These are phyloP conservation scores for Acleris sparsana DNA, from an alignment of 2,888 invertebrate genomes.

Conservation along the genomic window DNA sequence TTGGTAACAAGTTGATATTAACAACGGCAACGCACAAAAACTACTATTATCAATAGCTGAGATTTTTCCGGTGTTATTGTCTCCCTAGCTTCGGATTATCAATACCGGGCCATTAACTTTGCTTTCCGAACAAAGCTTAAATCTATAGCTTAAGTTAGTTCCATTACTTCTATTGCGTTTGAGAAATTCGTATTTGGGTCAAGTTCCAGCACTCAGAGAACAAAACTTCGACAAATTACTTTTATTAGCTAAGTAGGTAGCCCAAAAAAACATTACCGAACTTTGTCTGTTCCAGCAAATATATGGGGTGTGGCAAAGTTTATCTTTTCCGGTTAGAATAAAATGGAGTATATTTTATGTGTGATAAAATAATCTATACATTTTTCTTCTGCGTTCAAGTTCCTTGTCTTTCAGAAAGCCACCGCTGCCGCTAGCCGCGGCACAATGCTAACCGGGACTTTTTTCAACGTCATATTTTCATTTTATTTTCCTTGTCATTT, in stretches of 20 bases:
- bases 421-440: too few relatives aligned
- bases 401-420: too few relatives aligned
- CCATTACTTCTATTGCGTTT: slow-evolving; percentile 31
- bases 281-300: slow-evolving; percentile 8
- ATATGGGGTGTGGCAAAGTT: slow-evolving; percentile 6
- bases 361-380: too few relatives aligned
- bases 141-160: slow-evolving; percentile 31
- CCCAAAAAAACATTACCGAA: slow-evolving; percentile 24
- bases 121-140: slow-evolving; percentile 32
- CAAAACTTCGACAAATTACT: slow-evolving; percentile 34
- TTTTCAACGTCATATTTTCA: too few relatives aligned
- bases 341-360: too few relatives aligned
- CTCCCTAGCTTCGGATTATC: slow-evolving; percentile 16
- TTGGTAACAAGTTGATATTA: too few relatives aligned
- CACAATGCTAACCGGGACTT: too few relatives aligned
- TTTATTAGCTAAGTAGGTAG: slow-evolving; percentile 34
- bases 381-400: too few relatives aligned
- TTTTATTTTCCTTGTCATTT: too few relatives aligned
- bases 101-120: slow-evolving; percentile 27
- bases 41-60: not conserved
- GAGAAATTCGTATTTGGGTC: slow-evolving; percentile 33
- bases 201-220: slow-evolving; percentile 24
- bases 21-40: not conserved
- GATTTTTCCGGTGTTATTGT: slow-evolving; percentile 1
- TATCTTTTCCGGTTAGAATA: not conserved